Evolutionary conservation across 2,888 invertebrate species (phyloP).

Genomic region (Sminthurinus aureus): DNA sequence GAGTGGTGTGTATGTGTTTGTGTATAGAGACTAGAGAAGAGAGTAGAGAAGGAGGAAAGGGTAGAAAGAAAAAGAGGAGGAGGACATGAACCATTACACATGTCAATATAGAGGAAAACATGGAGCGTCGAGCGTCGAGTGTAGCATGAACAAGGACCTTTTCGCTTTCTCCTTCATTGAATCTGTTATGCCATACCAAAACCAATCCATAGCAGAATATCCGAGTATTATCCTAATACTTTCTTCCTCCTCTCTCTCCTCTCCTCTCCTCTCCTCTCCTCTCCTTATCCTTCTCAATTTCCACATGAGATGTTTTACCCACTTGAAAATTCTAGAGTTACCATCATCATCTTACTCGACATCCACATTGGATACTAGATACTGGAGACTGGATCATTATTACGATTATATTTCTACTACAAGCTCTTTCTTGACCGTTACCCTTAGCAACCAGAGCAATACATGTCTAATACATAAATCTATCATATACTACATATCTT

Average conservation of each 20-base stretch:
- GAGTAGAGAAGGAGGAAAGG: not conserved
- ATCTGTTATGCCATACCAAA: constrained; percentile 19
- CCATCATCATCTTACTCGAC: too few species aligned
- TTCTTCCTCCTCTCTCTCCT: not conserved
- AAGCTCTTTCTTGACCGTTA: too few species aligned
- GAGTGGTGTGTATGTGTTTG: not conserved
- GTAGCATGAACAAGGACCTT: constrained; percentile 29
- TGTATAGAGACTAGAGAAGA: not conserved
- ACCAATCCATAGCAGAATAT: not conserved
- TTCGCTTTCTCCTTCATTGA: constrained; percentile 37
- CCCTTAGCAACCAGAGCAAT: too few species aligned
- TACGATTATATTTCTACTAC: too few species aligned
- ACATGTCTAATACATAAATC: too few species aligned
- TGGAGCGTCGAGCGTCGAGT: too few species aligned
- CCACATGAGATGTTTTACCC: too few species aligned
- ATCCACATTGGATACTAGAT: too few species aligned
- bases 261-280: too few species aligned
- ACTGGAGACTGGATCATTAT: too few species aligned
- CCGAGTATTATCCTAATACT: not conserved
- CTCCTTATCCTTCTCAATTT: not conserved
- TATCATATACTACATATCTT: too few species aligned
- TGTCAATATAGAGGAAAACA: constrained; percentile 42
- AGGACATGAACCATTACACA: constrained; percentile 47
- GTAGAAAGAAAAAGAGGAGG: constrained; percentile 28
- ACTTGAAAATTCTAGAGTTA: too few species aligned